These are phyloP conservation scores for Drosophila vallismaia DNA, from an alignment of 2,888 invertebrate genomes.

Conservation along the genomic window DNA sequence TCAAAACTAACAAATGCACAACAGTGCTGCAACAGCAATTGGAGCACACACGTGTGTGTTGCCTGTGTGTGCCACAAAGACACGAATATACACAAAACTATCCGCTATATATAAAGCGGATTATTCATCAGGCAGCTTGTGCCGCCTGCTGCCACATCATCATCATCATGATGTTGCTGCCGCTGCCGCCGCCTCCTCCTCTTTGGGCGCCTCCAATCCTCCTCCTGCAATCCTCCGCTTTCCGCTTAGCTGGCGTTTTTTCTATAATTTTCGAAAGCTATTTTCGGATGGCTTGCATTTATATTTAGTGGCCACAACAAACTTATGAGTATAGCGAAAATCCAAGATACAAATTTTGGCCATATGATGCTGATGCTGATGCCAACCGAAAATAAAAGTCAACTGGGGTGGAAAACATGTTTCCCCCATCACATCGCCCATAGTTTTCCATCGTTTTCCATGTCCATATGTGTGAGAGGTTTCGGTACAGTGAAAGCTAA, in stretches of 20 bases:
- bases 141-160: conserved; percentile 48
- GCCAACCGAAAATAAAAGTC: conserved; percentile 31
- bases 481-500: conserved; percentile 33
- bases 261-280: conserved; percentile 59
- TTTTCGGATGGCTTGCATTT: conserved; percentile 76
- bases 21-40: conserved; percentile 54
- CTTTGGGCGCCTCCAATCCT: conserved; percentile 6
- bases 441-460: conserved; percentile 29
- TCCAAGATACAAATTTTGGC: conserved; percentile 47
- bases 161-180: conserved; percentile 43
- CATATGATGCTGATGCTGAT: conserved; percentile 37
- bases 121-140: conserved; percentile 67
- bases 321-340: conserved; percentile 60
- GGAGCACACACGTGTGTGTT: conserved; percentile 46
- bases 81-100: conserved; percentile 20
- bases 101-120: conserved; percentile 52
- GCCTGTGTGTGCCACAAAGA: neutral
- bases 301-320: conserved; percentile 70
- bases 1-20: conserved; percentile 70
- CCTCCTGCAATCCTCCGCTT: conserved; percentile 16
- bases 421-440: no score
- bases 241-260: conserved; percentile 35
- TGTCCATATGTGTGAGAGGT: neutral
- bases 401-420: conserved; percentile 38
- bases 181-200: conserved; percentile 40